These are phyloP conservation scores for Eriocheir sinensis DNA, from an alignment of 1,140 invertebrate genomes.

Conservation along the genomic window DNA sequence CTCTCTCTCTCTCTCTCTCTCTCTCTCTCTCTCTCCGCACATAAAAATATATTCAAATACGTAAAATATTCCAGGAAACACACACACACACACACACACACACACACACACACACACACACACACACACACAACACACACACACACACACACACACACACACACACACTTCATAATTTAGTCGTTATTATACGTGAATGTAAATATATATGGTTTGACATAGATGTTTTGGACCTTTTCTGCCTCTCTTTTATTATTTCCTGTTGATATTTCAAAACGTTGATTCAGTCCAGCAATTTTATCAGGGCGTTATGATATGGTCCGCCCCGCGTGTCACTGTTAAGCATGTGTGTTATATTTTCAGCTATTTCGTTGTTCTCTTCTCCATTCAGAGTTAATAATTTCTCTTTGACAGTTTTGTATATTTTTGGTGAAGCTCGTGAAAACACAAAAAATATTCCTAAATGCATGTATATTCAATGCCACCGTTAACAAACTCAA, in stretches of 20 bases:
- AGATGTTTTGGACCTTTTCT: no score
- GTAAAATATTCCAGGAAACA: background rate
- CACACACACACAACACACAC: conserved; percentile 9
- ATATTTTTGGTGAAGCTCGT: no score
- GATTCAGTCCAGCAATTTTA: background rate
- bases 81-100: conserved; percentile 13
- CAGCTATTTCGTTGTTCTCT: no score
- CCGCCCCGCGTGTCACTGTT: background rate
- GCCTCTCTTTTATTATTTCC: background rate
- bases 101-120: conserved; percentile 22
- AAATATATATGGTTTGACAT: no score
- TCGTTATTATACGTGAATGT: no score
- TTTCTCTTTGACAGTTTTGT: no score
- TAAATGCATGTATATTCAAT: no score
- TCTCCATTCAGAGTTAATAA: no score
- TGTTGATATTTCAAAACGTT: background rate
- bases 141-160: background rate
- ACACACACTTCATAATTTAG: no score
- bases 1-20: conserved; percentile 22
- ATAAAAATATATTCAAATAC: background rate
- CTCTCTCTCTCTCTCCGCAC: background rate
- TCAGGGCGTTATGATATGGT: background rate
- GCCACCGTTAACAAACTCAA: no score
- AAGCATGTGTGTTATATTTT: background rate
- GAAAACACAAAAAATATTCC: no score